Evolutionary conservation across 2,888 invertebrate species (phyloP), one percentile per base, ranked within the genome.

Genomic region (Harpalus rubripes): DNA sequence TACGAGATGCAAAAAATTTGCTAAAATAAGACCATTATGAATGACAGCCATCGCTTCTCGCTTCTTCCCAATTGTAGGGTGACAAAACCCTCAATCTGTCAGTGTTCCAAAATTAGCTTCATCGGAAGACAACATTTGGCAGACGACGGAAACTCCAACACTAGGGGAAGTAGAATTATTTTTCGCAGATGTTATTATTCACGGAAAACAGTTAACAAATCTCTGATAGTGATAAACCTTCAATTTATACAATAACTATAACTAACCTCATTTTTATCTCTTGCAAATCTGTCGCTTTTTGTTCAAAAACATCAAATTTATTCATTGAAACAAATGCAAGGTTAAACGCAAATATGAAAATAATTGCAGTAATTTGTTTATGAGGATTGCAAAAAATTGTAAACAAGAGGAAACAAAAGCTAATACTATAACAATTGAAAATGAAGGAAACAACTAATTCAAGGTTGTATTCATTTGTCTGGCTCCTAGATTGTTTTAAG

Each of bases 291-390:
- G 61, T 63, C 61, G 8, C 22, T 22, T 26, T 32, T 68, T 39
- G 39, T n/a, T 39, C 8, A 63, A 26, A 22, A 39, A 68, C 68
- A 68, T 7, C 6, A 68, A 68, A 39, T 32, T 41, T 22, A 18
- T 44, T 61, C 32, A 63, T 63, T 22, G 44, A 61, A 74, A 74
- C 44, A 44, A 74, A 74, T 74, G 78, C 78, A 78, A 78, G 78
- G 78, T 78, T 59, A 56, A 3, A 18, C 7, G 12, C n/a, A 78
- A 78, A 78, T 78, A 22, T 32, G 59, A 78, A 58, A 58, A 78
- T 78, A 78, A 78, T 78, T 78, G 78, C 78, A 78, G 78, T 58
- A 56, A 78, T 78, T 58, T 58, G 15, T 78, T 58, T 32, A 78
- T 12, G 59, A 78, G 32, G 7, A 56, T n/a, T 2, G 3, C 10